phyloP scores from a whole-genome alignment of 1,140 invertebrate species.

The Pogonomyrmex californicus region DNA sequence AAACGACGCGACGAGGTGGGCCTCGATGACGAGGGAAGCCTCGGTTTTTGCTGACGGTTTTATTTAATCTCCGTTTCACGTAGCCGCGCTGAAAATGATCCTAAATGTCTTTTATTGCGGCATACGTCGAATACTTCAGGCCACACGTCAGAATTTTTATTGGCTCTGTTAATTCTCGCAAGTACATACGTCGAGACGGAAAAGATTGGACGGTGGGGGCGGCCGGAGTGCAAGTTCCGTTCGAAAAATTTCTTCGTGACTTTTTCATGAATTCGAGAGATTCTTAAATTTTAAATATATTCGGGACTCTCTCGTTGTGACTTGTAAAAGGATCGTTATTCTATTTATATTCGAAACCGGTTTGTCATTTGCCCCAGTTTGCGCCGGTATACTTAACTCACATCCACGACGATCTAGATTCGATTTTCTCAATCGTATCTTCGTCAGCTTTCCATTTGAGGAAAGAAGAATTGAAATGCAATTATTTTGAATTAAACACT shows the following conservation, averaged over 20 bases:
- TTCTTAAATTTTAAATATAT: not conserved
- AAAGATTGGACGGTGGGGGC: no score
- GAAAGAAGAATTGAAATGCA: not conserved
- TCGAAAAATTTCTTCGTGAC: not conserved
- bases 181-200: not conserved
- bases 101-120: not conserved
- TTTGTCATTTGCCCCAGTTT: slow-evolving; percentile 40
- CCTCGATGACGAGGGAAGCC: slow-evolving; percentile 3
- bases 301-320: not conserved
- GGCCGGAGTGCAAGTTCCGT: not conserved
- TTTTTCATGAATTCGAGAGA: not conserved
- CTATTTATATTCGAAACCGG: slow-evolving; percentile 41
- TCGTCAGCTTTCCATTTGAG: not conserved
- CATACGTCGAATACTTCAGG: not conserved
- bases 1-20: not conserved
- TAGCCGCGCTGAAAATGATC: not conserved
- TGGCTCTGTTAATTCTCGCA: not conserved
- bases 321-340: slow-evolving; percentile 5
- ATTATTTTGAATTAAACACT: not conserved
- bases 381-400: slow-evolving; percentile 1
- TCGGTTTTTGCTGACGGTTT: not conserved
- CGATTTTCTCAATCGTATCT: not conserved
- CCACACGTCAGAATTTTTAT: slow-evolving; percentile 9
- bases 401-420: slow-evolving; percentile 17
- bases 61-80: slow-evolving; percentile 4